These are phyloP conservation scores for Arrhopalites spinosus DNA, from an alignment of 2,888 invertebrate species.

Conservation along the genomic window DNA sequence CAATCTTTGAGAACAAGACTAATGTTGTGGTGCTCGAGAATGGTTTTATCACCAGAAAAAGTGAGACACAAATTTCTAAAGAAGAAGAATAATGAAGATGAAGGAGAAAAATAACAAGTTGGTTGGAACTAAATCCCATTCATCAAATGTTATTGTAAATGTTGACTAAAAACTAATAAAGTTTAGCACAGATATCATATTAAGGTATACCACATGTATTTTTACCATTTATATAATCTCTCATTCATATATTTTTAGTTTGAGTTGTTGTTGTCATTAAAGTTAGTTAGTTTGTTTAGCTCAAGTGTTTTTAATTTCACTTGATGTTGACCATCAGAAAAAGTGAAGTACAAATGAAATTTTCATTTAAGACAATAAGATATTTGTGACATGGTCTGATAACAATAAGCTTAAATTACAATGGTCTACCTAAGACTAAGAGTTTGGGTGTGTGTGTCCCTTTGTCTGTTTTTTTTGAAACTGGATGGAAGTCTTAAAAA, in stretches of 20 bases:
- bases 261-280: background rate
- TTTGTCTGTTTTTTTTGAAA: background rate
- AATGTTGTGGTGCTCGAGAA: too few species aligned
- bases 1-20: too few species aligned
- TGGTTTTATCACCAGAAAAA: constrained; percentile 8
- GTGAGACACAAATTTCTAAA: background rate
- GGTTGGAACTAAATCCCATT: background rate
- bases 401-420: constrained; percentile 13
- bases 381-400: constrained; percentile 6
- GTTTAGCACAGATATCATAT: constrained; percentile 2
- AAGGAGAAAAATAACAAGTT: constrained; percentile 9
- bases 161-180: background rate
- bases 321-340: constrained; percentile 1
- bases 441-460: background rate
- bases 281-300: background rate
- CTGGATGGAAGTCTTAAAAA: background rate
- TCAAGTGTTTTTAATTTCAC: constrained; percentile 9
- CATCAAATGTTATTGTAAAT: background rate
- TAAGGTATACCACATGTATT: background rate
- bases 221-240: too few species aligned
- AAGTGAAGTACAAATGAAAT: background rate
- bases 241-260: background rate
- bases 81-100: background rate
- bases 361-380: background rate
- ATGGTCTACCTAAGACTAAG: background rate